Evolutionary conservation across 1,140 invertebrate genomes (phyloP), one percentile per base, ranked within the genome.

Genomic region (Drosophila kikkawai): DNA sequence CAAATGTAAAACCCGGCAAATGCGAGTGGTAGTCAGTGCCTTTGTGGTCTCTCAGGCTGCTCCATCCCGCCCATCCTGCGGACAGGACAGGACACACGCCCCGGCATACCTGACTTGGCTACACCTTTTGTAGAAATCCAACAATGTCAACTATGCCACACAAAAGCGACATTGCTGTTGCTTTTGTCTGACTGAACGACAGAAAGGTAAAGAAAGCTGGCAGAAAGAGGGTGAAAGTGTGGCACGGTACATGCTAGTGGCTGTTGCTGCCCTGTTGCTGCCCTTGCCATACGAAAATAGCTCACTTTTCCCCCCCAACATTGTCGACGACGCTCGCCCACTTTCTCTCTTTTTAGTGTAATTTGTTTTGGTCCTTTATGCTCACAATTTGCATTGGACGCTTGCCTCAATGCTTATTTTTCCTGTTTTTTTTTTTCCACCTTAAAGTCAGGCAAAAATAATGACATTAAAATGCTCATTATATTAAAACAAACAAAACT

Each of bases 141-240:
- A 88, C 85, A 88, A 88, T 88, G 85, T 88, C 85, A 88, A 90
- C 85, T 88, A 90, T 88, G 85, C 85, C 81, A 90, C 85, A 90
- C 85, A 88, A 88, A 88, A 90, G 85, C 84, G 78, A 88, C 84
- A 90, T 84, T 88, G 74, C 85, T 76, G 69, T 84, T 83, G 85
- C 81, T 88, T 56, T 88, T 88, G 84, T 88, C 85, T 76, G 74
- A 58, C 61, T 66, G 45, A 76, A 44, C 47, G 29, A 39, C 47
- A 17, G 44, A 26, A 29, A 39, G 39, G 36, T 2, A 45, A 29
- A 34, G 15, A 45, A 29, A 34, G 17, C 9, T 26, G 15, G 15
- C 7, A 36, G 39, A 51, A 44, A 29, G 51, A 66, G 51, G 34
- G 53, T 42, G 71, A 77, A 75, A 75, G 74, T 69, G 75, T 48